phyloP scores from a whole-genome alignment of 2,888 invertebrate genomes.

The Frankliniella fusca region DNA sequence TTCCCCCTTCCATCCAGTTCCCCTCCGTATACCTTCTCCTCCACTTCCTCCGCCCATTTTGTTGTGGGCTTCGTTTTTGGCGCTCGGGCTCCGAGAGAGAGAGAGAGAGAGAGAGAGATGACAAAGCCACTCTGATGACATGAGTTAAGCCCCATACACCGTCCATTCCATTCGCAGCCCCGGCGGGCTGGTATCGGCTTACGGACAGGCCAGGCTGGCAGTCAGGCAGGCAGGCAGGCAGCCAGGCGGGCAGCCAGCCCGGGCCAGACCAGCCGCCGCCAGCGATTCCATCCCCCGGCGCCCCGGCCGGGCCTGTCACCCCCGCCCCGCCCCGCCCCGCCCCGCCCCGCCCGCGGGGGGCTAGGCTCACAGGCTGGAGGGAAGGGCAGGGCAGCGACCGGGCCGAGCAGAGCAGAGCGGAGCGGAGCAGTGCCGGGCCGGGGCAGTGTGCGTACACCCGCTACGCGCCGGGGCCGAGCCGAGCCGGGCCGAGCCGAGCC shows the following conservation, averaged over 20 bases:
- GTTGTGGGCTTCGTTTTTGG: background rate
- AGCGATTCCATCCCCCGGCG: background rate
- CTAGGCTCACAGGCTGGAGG: background rate
- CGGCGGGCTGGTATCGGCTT: slow-evolving; percentile 5
- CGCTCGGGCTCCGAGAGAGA: background rate
- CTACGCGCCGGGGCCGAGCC: background rate
- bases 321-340: background rate
- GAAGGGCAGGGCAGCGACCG: slow-evolving; percentile 4
- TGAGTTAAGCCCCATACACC: slow-evolving; percentile 19
- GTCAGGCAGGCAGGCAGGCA: background rate
- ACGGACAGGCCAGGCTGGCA: background rate
- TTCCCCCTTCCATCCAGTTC: background rate
- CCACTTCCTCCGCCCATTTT: background rate
- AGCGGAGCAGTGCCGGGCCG: slow-evolving; percentile 4
- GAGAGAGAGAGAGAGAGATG: background rate
- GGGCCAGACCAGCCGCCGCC: background rate
- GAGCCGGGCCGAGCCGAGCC: background rate
- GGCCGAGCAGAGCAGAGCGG: background rate
- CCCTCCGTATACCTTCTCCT: background rate
- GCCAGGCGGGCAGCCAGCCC: background rate
- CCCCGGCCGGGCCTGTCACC: background rate
- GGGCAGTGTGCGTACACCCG: background rate
- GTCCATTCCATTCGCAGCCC: background rate
- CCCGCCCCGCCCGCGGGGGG: background rate
- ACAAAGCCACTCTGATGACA: slow-evolving; percentile 24